Percentiles rank a stretch among this genome's conserved stretches.
Conservation (phyloP, 2,113 vertebrate genomes). For the Epinephelus fuscoguttatus region DNA sequence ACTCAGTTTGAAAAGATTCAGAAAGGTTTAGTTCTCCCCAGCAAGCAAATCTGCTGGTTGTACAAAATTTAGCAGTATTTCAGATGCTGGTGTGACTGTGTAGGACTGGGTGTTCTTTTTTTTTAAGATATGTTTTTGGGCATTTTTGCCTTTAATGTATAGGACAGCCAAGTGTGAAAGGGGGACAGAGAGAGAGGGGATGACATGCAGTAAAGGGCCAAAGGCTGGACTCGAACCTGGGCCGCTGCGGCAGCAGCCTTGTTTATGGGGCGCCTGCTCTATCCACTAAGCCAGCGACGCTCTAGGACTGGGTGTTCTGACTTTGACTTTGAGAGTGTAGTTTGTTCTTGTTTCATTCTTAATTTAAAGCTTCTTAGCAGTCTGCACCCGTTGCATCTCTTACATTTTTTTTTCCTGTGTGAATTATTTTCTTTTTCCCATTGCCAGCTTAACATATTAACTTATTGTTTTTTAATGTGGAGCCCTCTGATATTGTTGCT, state of each 20-base stretch:
- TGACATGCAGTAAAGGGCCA: too few species aligned
- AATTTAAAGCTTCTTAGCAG: neutral
- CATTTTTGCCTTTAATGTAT: too few species aligned
- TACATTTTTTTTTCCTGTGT: too few species aligned
- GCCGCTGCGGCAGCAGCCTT: too few species aligned
- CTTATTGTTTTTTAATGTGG: neutral
- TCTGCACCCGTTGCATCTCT: neutral
- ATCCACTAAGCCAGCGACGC: too few species aligned
- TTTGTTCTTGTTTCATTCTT: neutral
- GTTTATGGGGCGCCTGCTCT: too few species aligned
- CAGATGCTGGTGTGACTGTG: neutral
- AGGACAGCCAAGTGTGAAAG: too few species aligned
- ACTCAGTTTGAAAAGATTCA: neutral
- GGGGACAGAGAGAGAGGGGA: too few species aligned
- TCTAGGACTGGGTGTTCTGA: neutral
- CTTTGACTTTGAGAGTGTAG: neutral
- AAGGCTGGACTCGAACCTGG: too few species aligned
- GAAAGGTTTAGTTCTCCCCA: neutral
- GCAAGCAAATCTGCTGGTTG: neutral
- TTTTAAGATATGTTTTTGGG: too few species aligned
- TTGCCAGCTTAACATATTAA: neutral
- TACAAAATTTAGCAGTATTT: neutral
- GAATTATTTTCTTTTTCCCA: neutral
- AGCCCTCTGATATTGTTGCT: constrained; percentile 4
- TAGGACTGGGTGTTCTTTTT: neutral